These are phyloP conservation scores for Cephus rjabovi DNA, from an alignment of 2,888 invertebrate genomes.

Conservation along the genomic window DNA sequence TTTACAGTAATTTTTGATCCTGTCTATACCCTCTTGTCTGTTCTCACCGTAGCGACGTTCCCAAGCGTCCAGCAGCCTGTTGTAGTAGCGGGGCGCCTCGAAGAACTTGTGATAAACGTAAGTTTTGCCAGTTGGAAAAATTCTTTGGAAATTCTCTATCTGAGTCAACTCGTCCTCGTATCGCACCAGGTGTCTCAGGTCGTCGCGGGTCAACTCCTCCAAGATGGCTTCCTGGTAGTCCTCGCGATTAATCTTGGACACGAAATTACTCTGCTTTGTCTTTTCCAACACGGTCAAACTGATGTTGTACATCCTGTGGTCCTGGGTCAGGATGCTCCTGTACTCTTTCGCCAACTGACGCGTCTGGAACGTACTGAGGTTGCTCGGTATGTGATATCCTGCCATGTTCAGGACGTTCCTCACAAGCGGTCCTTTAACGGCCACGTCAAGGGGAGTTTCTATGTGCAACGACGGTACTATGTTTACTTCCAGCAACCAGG, in stretches of 20 bases:
- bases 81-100: conserved; percentile 85
- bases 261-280: conserved; percentile 9
- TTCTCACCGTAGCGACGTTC: conserved; percentile 77
- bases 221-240: conserved; percentile 81
- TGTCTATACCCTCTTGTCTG: conserved; percentile 72
- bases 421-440: conserved; percentile 91
- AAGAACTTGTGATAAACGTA: conserved; percentile 83
- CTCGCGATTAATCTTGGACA: conserved; percentile 2
- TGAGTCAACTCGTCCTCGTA: conserved; percentile 88
- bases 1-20: conserved; percentile 12
- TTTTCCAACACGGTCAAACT: conserved; percentile 6
- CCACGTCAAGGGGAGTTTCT: conserved; percentile 84
- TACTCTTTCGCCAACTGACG: conserved; percentile 15
- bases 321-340: conserved; percentile 11
- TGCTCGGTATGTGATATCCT: conserved; percentile 82
- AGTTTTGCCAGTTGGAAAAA: conserved; percentile 82
- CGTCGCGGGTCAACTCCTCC: conserved; percentile 84
- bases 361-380: conserved; percentile 17
- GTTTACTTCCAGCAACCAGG: conserved; percentile 90
- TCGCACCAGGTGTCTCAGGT: conserved; percentile 83
- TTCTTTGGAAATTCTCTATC: conserved; percentile 77
- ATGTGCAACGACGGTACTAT: conserved; percentile 87
- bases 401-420: conserved; percentile 89
- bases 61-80: conserved; percentile 90
- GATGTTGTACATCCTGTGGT: conserved; percentile 16